Evolutionary conservation across 2,888 invertebrate genomes (phyloP).

Genomic region (Drosophila paramelanica): DNA sequence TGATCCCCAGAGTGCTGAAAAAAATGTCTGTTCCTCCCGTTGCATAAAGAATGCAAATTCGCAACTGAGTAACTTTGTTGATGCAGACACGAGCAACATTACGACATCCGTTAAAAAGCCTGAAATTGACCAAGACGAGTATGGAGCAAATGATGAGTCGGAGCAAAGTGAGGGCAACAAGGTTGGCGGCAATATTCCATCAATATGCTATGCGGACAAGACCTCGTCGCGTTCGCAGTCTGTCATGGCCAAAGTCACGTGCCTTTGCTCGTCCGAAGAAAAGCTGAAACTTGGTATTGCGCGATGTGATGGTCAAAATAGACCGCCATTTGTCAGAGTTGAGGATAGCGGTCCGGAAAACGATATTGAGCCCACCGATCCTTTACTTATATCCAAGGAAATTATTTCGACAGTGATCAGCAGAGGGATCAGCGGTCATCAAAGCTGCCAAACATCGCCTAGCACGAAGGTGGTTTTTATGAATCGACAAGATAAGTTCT

Average conservation of each 20-base stretch:
- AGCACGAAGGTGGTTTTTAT: conserved; percentile 27
- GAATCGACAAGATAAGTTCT: conserved; percentile 15
- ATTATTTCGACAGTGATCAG: neutral
- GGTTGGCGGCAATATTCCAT: conserved; percentile 25
- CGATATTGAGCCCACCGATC: conserved; percentile 8
- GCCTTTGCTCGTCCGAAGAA: conserved; percentile 53
- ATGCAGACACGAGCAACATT: conserved; percentile 9
- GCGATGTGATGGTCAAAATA: neutral
- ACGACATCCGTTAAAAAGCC: conserved; percentile 14
- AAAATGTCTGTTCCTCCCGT: neutral
- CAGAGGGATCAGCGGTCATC: neutral
- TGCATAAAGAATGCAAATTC: neutral
- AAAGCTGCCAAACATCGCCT: neutral
- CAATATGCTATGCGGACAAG: conserved; percentile 40
- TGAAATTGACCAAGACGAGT: neutral
- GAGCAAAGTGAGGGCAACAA: neutral
- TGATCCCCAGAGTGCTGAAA: neutral
- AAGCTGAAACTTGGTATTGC: conserved; percentile 10
- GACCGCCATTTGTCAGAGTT: conserved; percentile 33
- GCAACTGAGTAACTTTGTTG: neutral
- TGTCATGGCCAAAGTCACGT: conserved; percentile 61
- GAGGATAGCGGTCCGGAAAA: neutral
- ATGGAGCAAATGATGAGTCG: neutral
- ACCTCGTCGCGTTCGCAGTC: conserved; percentile 66
- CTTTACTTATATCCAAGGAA: conserved; percentile 9